Conservation (phyloP, 2,113 vertebrate species). For the Cinclus mexicanus region DNA sequence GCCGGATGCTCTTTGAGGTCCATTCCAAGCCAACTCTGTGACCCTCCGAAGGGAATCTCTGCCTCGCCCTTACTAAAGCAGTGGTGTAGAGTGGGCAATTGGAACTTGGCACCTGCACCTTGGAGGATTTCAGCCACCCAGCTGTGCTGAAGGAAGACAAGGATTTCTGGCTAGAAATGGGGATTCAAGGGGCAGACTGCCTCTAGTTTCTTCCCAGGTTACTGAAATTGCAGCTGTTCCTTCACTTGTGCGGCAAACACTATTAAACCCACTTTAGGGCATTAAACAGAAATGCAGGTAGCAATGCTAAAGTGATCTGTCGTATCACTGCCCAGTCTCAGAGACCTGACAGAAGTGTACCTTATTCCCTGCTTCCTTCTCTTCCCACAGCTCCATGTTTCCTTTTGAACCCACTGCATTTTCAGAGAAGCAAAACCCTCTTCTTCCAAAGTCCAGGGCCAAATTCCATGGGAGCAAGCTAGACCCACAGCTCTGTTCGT, state of each 20-base stretch:
- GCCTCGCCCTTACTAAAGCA: neutral
- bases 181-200: neutral
- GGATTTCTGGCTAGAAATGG: neutral
- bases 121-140: neutral
- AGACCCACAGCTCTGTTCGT: conserved; percentile 2
- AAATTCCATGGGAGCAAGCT: conserved; percentile 21
- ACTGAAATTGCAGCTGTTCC: neutral
- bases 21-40: neutral
- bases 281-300: neutral
- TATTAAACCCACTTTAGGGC: neutral
- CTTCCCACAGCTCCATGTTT: neutral
- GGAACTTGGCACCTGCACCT: neutral
- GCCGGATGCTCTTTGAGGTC: too few relatives aligned
- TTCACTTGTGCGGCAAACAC: neutral
- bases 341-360: neutral
- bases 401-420: neutral
- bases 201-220: neutral
- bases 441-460: conserved; percentile 2
- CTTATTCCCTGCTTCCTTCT: neutral
- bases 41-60: neutral
- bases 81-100: fast-evolving
- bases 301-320: neutral
- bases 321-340: neutral
- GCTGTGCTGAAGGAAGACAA: neutral
- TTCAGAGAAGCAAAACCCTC: neutral